Conservation (phyloP, 2,113 vertebrate species). For the Lepus americanus region DNA sequence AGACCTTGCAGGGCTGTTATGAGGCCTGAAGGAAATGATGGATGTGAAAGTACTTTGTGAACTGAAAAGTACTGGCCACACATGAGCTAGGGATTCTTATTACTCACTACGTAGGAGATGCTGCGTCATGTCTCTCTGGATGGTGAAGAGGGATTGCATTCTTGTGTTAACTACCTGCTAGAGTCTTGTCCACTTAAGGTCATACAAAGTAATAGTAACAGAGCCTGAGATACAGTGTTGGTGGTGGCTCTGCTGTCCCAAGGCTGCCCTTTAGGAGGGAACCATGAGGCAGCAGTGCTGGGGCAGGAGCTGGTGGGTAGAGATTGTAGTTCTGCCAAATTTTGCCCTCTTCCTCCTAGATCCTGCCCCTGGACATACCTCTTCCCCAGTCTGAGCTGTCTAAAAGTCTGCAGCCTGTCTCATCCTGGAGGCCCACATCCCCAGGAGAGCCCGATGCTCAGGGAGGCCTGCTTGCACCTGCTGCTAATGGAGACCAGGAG, state of each 20-base stretch:
- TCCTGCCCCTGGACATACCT: neutral
- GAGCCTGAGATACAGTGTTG: constrained; percentile 70
- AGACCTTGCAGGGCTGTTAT: neutral
- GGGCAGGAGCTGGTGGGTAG: neutral
- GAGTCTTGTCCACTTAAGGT: constrained; percentile 65
- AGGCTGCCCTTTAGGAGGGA: constrained; percentile 69
- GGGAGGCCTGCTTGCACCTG: neutral
- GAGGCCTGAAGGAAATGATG: neutral
- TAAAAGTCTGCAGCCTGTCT: neutral
- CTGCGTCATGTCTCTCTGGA: constrained; percentile 52
- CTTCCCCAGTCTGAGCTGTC: neutral
- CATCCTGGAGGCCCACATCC: neutral
- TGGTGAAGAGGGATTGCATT: constrained; percentile 71
- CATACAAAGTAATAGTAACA: constrained; percentile 70
- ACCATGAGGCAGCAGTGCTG: constrained; percentile 59
- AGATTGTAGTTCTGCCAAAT: neutral
- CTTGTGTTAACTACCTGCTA: constrained; percentile 63
- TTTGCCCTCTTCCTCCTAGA: neutral
- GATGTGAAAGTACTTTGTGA: constrained; percentile 47
- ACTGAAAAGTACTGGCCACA: neutral
- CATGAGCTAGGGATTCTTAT: constrained; percentile 49
- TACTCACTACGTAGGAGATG: neutral
- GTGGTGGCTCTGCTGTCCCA: constrained; percentile 73
- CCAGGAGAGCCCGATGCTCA: neutral
- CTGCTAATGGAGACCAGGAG: neutral